Base-by-base conservation (phyloP, 2,888 invertebrate genomes). In the Phortica okadai region DNA sequence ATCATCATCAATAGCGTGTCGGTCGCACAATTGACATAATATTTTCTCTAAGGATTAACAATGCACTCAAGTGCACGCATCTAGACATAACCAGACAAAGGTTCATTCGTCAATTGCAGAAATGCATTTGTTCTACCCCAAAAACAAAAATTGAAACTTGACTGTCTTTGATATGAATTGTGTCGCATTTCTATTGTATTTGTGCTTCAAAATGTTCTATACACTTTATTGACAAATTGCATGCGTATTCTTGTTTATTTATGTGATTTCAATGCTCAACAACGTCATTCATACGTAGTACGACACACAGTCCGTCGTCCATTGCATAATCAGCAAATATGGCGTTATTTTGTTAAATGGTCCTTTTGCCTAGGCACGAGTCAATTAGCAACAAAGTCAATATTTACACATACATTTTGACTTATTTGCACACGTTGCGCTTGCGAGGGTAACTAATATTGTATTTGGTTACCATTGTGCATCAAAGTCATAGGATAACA, bases 21-120 rank as follows among this genome's bases (percentile, higher is more conserved):
- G n/a, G n/a, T 10, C 50, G 25, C 69, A 50, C 50, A 70, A 70
- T 70, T 70, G 54, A 70, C 69, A 70, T 70, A 70, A 70, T 70
- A 70, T 70, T 70, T 70, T 70, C 69, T 16, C 69, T 70, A 70
- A 70, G 69, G 69, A 70, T 70, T 70, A 70, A 70, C 69, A 70
- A 70, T 70, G 69, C 69, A 70, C 69, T 70, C 69, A 70, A 70
- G 69, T 50, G 69, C 69, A 70, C 21, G 33, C 33, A 33, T 33
- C 33, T 33, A 33, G 33, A 33, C 33, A 33, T 33, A 67, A 44
- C 2, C 59, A 21, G 10, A 25, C 8, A 8, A 6, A 62, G 21
- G 25, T 6, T 21, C 21, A 1, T 25, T n/a, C 16, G 21, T 62
- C 62, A 25, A 6, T 25, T 62, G 62, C 62, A 62, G 14, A 6